A percentile compares a stretch with the other conserved stretches of the same genome.
These are phyloP conservation scores for Papilio aristodemus DNA, from an alignment of 1,140 invertebrate genomes.

Conservation along the genomic window DNA sequence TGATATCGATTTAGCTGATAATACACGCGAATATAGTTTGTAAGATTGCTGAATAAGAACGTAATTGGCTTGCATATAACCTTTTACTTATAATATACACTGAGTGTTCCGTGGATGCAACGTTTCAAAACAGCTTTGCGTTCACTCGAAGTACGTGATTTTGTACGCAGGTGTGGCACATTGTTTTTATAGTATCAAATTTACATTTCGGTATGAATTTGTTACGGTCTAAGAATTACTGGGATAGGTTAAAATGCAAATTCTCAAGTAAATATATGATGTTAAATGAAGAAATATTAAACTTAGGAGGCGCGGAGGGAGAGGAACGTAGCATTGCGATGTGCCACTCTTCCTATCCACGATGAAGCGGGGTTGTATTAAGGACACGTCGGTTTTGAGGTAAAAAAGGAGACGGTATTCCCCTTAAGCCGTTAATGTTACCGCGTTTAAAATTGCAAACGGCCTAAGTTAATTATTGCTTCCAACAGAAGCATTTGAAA, in stretches of 20 bases:
- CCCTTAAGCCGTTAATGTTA: too few relatives aligned
- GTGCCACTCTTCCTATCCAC: too few relatives aligned
- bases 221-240: background rate
- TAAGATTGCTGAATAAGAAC: background rate
- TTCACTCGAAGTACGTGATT: slow-evolving; percentile 27
- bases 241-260: background rate
- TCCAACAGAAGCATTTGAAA: too few relatives aligned
- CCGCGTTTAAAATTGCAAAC: too few relatives aligned
- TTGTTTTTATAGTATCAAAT: slow-evolving; percentile 16
- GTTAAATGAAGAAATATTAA: background rate
- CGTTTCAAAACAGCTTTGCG: slow-evolving; percentile 39
- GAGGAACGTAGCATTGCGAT: too few relatives aligned
- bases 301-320: too few relatives aligned
- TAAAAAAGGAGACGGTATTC: too few relatives aligned
- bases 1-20: background rate
- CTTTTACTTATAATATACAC: background rate
- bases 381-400: too few relatives aligned
- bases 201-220: slow-evolving; percentile 16
- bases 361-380: too few relatives aligned
- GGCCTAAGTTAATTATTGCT: too few relatives aligned
- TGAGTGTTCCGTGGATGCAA: slow-evolving; percentile 24
- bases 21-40: slow-evolving; percentile 13
- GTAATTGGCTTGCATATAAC: slow-evolving; percentile 14
- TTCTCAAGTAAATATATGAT: background rate
- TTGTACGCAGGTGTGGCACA: slow-evolving; percentile 18